These are phyloP conservation scores for Odontocerum albicorne DNA, from an alignment of 2,888 invertebrate species.

Conservation along the genomic window DNA sequence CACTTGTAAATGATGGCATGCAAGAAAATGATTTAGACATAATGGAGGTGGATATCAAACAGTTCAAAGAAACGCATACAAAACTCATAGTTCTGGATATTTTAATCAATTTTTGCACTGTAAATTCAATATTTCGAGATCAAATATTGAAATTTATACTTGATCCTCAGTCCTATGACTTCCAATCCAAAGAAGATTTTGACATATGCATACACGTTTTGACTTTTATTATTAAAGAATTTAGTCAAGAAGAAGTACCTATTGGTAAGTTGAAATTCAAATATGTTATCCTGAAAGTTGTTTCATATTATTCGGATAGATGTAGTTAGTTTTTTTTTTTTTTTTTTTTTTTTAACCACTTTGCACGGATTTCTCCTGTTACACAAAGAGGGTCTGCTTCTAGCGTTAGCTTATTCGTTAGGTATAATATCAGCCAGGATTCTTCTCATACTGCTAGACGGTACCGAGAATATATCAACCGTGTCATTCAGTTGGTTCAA, in stretches of 20 bases:
- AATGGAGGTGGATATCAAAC: conserved; percentile 14
- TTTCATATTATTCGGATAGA: no score
- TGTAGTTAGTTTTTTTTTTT: no score
- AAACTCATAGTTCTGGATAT: conserved; percentile 46
- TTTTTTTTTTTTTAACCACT: no score
- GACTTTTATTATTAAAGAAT: conserved; percentile 38
- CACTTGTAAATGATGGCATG: conserved; percentile 9
- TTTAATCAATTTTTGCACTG: conserved; percentile 48
- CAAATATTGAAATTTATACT: conserved; percentile 49
- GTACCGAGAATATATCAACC: no score
- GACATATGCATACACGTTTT: conserved; percentile 47
- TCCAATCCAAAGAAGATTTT: conserved; percentile 42
- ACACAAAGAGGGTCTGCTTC: no score
- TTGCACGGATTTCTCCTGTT: no score
- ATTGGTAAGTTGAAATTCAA: conserved; percentile 48
- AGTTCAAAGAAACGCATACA: conserved; percentile 34
- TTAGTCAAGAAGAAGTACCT: conserved; percentile 44
- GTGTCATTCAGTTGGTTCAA: no score
- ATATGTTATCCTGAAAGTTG: no score
- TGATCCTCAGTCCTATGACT: conserved; percentile 46
- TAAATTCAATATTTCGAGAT: conserved; percentile 43
- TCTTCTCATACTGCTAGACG: no score
- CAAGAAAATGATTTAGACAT: conserved; percentile 12
- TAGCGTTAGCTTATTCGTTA: no score
- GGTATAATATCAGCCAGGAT: no score